Evolutionary conservation across 2,113 vertebrate genomes (phyloP).

Genomic region (Malurus cyaneus): DNA sequence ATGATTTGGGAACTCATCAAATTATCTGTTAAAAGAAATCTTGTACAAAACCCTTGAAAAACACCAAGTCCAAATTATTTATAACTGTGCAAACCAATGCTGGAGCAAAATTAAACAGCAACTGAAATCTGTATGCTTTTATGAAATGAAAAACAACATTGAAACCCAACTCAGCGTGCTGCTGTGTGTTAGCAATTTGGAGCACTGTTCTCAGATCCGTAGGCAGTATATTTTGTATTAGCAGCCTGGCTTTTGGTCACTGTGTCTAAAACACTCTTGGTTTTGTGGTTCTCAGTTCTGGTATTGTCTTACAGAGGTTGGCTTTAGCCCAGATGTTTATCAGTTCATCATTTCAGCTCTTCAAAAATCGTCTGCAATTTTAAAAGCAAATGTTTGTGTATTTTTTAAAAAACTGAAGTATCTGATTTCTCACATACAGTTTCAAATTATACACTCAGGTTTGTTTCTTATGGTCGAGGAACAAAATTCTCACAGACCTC

Average conservation of each 20-base stretch:
- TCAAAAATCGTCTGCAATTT: not conserved
- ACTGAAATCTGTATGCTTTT: not conserved
- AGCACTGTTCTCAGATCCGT: not conserved
- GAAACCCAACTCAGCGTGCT: not conserved
- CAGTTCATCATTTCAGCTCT: not conserved
- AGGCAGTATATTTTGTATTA: constrained; percentile 11
- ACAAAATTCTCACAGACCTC: not conserved
- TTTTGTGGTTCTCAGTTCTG: constrained; percentile 20
- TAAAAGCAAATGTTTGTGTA: not conserved
- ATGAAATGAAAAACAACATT: not conserved
- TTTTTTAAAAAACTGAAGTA: not conserved
- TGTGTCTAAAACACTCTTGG: not conserved
- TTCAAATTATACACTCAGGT: not conserved
- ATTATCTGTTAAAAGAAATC: not conserved
- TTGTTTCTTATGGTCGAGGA: not conserved
- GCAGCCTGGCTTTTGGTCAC: constrained; percentile 2
- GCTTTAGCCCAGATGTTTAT: not conserved
- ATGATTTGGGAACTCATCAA: not conserved
- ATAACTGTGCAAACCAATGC: not conserved
- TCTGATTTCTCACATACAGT: not conserved
- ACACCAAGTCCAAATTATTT: not conserved
- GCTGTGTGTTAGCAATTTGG: not conserved
- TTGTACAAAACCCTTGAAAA: not conserved
- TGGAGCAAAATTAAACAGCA: not conserved
- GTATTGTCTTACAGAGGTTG: not conserved